phyloP scores from a whole-genome alignment of 2,888 invertebrate genomes.

The Cataglyphis livida region DNA sequence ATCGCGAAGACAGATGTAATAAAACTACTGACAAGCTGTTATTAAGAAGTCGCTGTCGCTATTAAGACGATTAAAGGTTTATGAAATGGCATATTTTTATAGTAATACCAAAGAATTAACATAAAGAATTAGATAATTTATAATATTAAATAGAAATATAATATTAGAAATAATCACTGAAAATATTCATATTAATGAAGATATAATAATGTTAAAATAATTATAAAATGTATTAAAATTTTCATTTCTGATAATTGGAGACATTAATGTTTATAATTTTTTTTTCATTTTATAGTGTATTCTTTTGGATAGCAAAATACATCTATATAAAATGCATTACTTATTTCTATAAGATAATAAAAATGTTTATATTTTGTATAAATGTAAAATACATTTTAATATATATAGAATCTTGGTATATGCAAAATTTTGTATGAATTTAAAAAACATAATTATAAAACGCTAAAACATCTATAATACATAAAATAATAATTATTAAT shows the following conservation, averaged over 20 bases:
- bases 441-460: background rate
- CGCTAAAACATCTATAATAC: background rate
- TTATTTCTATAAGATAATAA: background rate
- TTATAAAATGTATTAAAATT: background rate
- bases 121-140: background rate
- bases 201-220: background rate
- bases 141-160: background rate
- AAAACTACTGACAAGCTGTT: conserved; percentile 8
- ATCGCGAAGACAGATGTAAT: conserved; percentile 35
- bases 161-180: background rate
- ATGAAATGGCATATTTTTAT: background rate
- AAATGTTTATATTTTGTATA: background rate
- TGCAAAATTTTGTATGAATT: background rate
- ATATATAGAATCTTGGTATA: background rate
- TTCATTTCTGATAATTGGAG: background rate
- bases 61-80: background rate
- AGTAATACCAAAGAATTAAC: background rate
- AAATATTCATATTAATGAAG: background rate
- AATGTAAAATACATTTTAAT: background rate
- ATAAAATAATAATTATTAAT: background rate
- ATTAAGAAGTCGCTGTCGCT: background rate
- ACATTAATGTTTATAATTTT: background rate
- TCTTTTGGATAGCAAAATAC: background rate
- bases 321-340: background rate
- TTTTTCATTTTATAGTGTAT: background rate